Evolutionary conservation across 2,888 invertebrate species (phyloP).

Genomic region (Vesta saturnalis): DNA sequence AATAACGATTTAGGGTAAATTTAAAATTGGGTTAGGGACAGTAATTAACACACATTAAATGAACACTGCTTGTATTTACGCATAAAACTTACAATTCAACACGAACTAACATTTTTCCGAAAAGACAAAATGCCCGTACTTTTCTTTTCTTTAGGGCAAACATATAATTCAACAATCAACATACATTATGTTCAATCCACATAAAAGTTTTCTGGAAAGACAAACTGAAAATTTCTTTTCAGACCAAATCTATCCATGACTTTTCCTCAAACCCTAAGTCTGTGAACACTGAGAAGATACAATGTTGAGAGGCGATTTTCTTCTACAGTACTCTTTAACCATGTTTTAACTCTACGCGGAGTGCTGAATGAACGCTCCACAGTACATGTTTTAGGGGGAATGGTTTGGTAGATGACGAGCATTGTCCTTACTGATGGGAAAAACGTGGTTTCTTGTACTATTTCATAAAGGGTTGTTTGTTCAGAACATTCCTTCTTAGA

Average conservation of each 20-base stretch:
- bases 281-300: constrained; percentile 11
- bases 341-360: not conserved
- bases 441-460: not conserved
- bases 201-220: not conserved
- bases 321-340: not conserved
- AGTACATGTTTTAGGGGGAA: not conserved
- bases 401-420: not conserved
- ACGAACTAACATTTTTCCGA: not conserved
- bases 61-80: not conserved
- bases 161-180: not conserved
- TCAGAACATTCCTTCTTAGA: not conserved
- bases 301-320: constrained; percentile 1
- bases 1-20: not conserved
- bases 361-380: constrained; percentile 4
- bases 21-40: not conserved
- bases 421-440: constrained; percentile 2
- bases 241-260: not conserved
- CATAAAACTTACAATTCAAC: not conserved
- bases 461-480: constrained; percentile 1
- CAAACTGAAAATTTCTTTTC: constrained; percentile 5
- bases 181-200: not conserved
- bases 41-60: not conserved
- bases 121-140: not conserved
- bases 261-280: not conserved
- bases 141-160: not conserved